Base-by-base conservation (phyloP, 2,113 vertebrate species). In the Sigmodon hispidus region DNA sequence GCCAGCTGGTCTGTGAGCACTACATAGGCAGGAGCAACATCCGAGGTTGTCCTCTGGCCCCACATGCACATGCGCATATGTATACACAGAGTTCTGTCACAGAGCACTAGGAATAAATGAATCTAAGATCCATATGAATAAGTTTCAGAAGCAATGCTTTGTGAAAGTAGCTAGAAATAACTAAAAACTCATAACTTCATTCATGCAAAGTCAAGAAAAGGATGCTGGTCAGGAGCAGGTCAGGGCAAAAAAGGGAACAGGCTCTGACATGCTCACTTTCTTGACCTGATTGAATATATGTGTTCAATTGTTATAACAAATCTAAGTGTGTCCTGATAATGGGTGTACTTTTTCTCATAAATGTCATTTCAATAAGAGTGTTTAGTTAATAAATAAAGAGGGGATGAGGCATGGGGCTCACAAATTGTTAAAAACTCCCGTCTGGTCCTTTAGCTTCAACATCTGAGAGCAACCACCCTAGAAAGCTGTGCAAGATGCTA, bases 311-410 rank as follows among this genome's bases (percentile, higher is more conserved):
- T n/a, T 12, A 36, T 63, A 45, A 63, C 48, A 48, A 59, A 48
- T 16, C 7, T 17, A 57, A 79, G 24, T 73, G 2, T 63, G 10
- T 22, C 43, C 11, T 80, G 59, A 48, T 7, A 9, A 52, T 80
- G 55, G 75, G 13, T 65, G 34, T 15, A 45, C 79, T 48, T n/a
- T 29, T 73, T 89, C 70, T n/a, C 77, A 73, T 61, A 61, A 77
- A 21, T n/a, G 22, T 69, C 59, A 55, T 85, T 81, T 93, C 75
- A 90, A 26, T 50, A 36, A 70, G 83, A 84, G 1, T 45, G 29
- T 65, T 94, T 59, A 55, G 70, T 90, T 70, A 90, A 91, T 86
- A 69, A 91, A 61, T 6, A 65, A 52, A 83, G 73, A 79, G 31
- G 69, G n/a, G 34, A 55, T 36, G 55, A 34, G 63, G 63, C 31